These are phyloP conservation scores for Microplitis mediator DNA, from an alignment of 1,140 invertebrate species.

Conservation along the genomic window DNA sequence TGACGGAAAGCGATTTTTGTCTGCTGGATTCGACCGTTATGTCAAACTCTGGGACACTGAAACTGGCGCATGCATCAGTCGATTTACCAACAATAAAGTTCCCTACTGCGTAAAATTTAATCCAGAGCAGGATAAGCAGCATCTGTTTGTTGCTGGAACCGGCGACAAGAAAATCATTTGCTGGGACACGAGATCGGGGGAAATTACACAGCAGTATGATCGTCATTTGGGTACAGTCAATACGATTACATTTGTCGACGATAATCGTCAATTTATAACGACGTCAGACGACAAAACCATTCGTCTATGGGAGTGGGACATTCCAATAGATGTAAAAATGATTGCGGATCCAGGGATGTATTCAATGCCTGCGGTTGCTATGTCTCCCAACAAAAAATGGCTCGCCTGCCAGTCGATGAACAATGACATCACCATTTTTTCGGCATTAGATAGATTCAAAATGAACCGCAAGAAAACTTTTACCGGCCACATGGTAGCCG, in stretches of 20 bases:
- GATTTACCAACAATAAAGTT: conserved; percentile 94
- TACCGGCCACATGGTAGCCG: conserved; percentile 98
- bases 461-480: conserved; percentile 98
- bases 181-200: conserved; percentile 94
- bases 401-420: conserved; percentile 99
- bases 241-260: conserved; percentile 98
- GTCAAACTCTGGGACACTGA: conserved; percentile 99
- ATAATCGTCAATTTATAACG: conserved; percentile 95
- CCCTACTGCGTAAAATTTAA: conserved; percentile 98
- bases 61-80: conserved; percentile 88
- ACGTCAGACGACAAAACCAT: conserved; percentile 99
- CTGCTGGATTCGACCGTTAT: conserved; percentile 90
- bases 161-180: conserved; percentile 99
- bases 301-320: conserved; percentile 99
- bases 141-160: conserved; percentile 97
- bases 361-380: conserved; percentile 95
- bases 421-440: conserved; percentile 98
- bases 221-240: conserved; percentile 98
- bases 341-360: conserved; percentile 99
- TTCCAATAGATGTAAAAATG: conserved; percentile 99
- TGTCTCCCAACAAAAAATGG: conserved; percentile 98
- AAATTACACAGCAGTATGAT: conserved; percentile 98
- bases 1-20: conserved; percentile 89
- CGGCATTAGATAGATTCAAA: conserved; percentile 95
- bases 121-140: conserved; percentile 95